Evolutionary conservation across 1,140 invertebrate species (phyloP).

Genomic region (Aphaenogaster rudis): DNA sequence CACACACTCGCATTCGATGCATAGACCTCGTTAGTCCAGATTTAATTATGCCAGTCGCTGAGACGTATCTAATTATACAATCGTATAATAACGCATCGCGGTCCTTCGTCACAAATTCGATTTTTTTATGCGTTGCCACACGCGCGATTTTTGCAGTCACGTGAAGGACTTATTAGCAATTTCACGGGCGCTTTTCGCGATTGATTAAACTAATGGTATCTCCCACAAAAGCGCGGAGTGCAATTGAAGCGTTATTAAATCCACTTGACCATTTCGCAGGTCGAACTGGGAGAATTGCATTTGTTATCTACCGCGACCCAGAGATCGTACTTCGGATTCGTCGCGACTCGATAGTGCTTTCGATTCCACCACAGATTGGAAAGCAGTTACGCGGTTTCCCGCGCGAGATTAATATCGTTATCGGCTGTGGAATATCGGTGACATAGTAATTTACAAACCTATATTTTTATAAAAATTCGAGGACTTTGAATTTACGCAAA

Average conservation of each 20-base stretch:
- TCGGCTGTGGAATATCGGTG: constrained; percentile 43
- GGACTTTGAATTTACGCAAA: constrained; percentile 3
- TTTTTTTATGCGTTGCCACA: constrained; percentile 1
- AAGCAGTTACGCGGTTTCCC: constrained; percentile 27
- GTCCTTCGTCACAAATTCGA: constrained; percentile 14
- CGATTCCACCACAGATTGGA: constrained; percentile 26
- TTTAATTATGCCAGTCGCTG: constrained; percentile 28
- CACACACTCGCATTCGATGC: background rate
- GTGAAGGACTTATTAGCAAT: constrained; percentile 58
- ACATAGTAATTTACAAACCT: constrained; percentile 7
- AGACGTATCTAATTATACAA: constrained; percentile 37
- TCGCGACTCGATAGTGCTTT: background rate
- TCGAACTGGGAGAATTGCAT: constrained; percentile 38
- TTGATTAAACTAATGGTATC: constrained; percentile 53
- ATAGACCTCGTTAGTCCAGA: background rate
- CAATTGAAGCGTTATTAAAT: constrained; percentile 71
- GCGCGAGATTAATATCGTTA: constrained; percentile 59
- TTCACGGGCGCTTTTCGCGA: constrained; percentile 29
- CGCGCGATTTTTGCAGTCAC: constrained; percentile 27
- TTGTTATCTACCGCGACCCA: constrained; percentile 47
- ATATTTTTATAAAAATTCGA: background rate
- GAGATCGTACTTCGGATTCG: constrained; percentile 15
- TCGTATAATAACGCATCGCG: background rate
- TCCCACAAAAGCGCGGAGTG: background rate
- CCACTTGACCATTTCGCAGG: constrained; percentile 36